Evolutionary conservation across 2,113 vertebrate species (phyloP), one percentile per base, ranked within the genome.

Genomic region (Ceuthmochares aereus): DNA sequence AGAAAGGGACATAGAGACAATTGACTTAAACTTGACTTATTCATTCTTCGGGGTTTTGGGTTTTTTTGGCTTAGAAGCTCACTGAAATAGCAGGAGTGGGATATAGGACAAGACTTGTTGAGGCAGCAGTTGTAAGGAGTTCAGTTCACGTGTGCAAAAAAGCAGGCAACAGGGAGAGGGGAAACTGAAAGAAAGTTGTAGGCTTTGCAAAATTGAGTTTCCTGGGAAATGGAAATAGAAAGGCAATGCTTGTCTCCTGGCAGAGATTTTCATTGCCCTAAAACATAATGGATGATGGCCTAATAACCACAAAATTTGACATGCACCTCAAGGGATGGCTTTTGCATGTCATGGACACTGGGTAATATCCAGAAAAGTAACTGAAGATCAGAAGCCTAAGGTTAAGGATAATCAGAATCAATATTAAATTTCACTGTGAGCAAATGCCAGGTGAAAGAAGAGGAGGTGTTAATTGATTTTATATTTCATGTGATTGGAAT

Each of bases 371-470:
- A 89, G 73, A 43, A 95, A 81, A 52, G 27, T 70, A 92, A 76
- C 56, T 63, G 32, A 80, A 90, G 73, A 59, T 81, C 82, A 78
- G 51, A 51, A 95, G 76, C 29, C 47, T 55, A 83, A 69, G 55
- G 96, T 96, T 87, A 95, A 87, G 95, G 81, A 68, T 80, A 62
- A 87, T 97, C 89, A 69, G 87, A 64, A 75, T 86, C 58, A 86
- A 66, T 88, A 77, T 77, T 80, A 90, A 83, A 70, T 95, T 96
- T 96, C 79, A 67, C 69, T 47, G 32, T 74, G 75, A 82, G 30
- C 54, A 16, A 25, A 89, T 90, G 93, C 91, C 84, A 97, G 91
- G 87, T 97, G 76, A 91, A 96, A 90, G 92, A 92, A 26, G 27
- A 72, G n/a, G 51, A 52, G 8, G 16, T 79, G 86, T 74, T 93